Evolutionary conservation across 2,888 invertebrate species (phyloP), one percentile per base, ranked within the genome.

Genomic region (Monoplex corrugatus): DNA sequence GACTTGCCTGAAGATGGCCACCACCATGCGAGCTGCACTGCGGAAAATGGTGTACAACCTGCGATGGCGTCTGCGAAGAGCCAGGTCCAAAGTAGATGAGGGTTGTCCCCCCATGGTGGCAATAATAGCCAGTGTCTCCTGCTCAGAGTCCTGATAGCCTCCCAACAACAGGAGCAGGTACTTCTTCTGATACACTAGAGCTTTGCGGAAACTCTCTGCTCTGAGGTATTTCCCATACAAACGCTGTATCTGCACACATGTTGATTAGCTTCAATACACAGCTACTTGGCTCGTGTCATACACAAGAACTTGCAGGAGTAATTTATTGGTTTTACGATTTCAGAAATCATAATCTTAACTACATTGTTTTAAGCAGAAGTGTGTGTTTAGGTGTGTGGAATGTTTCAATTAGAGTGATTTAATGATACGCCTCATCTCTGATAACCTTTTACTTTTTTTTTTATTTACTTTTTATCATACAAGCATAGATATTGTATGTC

Each of bases 101-200:
- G 93, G 92, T 44, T 92, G 92, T 0, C 91, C 95, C 94, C 96
- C 96, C 95, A 94, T 96, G 94, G 93, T 96, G 89, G 95, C 96
- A 92, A 94, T 96, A 95, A 95, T 91, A 23, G 95, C 95, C 35
- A 97, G 91, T 0, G 97, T 97, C 93, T 95, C 97, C 92, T 94
- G 96, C 91, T 96, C 95, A 32, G 94, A 94, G 89, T 96, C 96
- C 95, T 97, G 97, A 96, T 96, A 97, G 82, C 97, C 97, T 91
- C 95, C 96, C 82, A 98, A 95, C 90, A 98, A 97, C 32, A 97
- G 97, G 91, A 98, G 97, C 88, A 99, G 96, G 96, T 98, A 99
- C 38, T 98, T 97, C 96, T 99, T 99, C 96, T 99, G 99, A 97
- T 98, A 98, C 87, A 98, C 97, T 88, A 99, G 96, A 28, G 98